Base-by-base conservation (phyloP, 2,888 invertebrate species). In the Cyrtodaria siliqua region DNA sequence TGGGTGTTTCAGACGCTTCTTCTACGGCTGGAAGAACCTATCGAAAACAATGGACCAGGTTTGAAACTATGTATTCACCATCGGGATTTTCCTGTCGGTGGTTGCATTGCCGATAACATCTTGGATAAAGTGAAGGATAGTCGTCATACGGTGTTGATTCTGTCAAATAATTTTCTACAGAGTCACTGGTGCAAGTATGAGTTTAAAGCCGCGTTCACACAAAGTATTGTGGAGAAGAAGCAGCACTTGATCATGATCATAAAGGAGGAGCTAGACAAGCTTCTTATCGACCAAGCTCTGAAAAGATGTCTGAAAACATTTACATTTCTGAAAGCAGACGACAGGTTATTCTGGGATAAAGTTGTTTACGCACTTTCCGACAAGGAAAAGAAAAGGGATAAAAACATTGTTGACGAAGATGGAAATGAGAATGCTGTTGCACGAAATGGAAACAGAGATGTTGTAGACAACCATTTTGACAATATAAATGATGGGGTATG, bases 271-370 rank as follows among this genome's bases (percentile, higher is more conserved):
- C 95, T 97, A 86, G 96, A 96, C 29, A 95, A 96, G 86, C 95
- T 96, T 91, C 96, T 97, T 92, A 94, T 97, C 84, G 97, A 97
- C 93, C 96, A 96, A 3, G 97, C 97, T 91, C 96, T 97, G 90
- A 95, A 97, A 90, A 95, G 97, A 85, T 97, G 97, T 93, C 94
- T 98, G 83, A 96, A 97, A 93, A 96, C 96, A 67, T 96, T 97
- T 89, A 96, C 96, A 63, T 95, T 96, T 61, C 95, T 98, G 75
- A 95, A 96, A 86, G 97, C 97, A 96, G 96, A 96, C 87, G 97
- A 98, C 93, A 96, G 96, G 89, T 95, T 97, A 92, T 98, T 98
- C 94, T 98, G 98, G 97, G 97, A 98, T 93, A 96, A 97, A 88
- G 94, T 98, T 76, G 95, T 96, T 89, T 97, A 97, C 93, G 96